These are phyloP conservation scores for Acrobasis consociella DNA, from an alignment of 2,888 invertebrate genomes.

Conservation along the genomic window DNA sequence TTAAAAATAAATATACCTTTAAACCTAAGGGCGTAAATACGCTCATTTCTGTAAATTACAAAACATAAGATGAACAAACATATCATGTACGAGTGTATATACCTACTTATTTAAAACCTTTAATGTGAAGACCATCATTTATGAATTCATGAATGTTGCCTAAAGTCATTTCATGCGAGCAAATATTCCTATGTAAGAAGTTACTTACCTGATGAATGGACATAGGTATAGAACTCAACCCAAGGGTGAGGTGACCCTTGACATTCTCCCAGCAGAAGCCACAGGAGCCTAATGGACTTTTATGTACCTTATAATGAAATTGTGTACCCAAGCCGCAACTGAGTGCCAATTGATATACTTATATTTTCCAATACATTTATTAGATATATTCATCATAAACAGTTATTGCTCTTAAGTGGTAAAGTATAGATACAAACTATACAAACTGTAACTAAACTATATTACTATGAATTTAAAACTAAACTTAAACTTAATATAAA, in stretches of 20 bases:
- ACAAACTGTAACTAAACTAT: too few relatives aligned
- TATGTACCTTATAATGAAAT: constrained; percentile 61
- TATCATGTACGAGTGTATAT: too few relatives aligned
- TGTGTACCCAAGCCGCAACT: constrained; percentile 48
- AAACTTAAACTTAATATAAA: too few relatives aligned
- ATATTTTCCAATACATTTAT: not conserved
- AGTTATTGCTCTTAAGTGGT: too few relatives aligned
- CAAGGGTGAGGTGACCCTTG: constrained; percentile 53
- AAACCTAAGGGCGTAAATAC: too few relatives aligned
- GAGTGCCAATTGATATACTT: constrained; percentile 52
- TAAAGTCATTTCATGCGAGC: not conserved
- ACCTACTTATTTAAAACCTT: too few relatives aligned
- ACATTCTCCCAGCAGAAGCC: constrained; percentile 46
- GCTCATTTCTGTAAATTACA: too few relatives aligned
- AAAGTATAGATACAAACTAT: too few relatives aligned
- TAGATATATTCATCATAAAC: not conserved
- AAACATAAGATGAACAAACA: too few relatives aligned
- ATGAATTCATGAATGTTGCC: not conserved
- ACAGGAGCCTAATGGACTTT: constrained; percentile 59
- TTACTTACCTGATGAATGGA: constrained; percentile 25
- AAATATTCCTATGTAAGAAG: not conserved
- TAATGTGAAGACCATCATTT: too few relatives aligned
- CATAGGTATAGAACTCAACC: constrained; percentile 27
- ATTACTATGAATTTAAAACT: too few relatives aligned
- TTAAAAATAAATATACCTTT: too few relatives aligned